Evolutionary conservation across 2,797 vertebrate species (phyloP), one percentile per base, ranked within the genome.

Genomic region (Hydrolagus colliei): DNA sequence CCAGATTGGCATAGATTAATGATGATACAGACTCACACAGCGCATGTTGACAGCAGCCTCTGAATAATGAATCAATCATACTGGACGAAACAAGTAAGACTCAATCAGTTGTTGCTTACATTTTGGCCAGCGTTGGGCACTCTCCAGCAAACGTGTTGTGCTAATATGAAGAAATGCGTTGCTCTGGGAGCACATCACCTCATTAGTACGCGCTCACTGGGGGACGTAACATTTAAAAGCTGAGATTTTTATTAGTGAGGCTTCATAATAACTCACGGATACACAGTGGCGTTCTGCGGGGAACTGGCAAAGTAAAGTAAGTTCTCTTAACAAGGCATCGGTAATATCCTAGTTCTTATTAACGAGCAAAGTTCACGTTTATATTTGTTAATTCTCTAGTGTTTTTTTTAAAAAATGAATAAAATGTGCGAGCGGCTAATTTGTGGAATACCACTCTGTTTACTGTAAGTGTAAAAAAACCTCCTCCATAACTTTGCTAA

Each of bases 381-480:
- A 84, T 84, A n/a, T 68, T 84, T 63, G 41, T 84, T 84, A 84
- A 84, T 84, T 84, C 79, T 67, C 52, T 11, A 52, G 79, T 52
- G 79, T 68, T 35, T 84, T 68, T 63, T 84, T 84, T 52, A 52
- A 82, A 82, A 82, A 67, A 82, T 82, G 67, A 68, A 84, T 52
- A 52, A 84, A 71, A 35, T 84, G 35, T 35, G 68, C 71, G 65
- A 84, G 79, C 10, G 7, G 79, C 52, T 84, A 52, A 84, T 84
- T 84, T 52, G 65, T 84, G 35, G 32, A 84, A 84, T 27, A 67
- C 67, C 6, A 68, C 9, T 35, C 27, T 20, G 9, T 52, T 52
- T 52, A 3, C 41, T 52, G 41, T 52, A 52, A 52, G 41, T 3
- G 41, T 52, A 52, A 27, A 27, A 27, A 27, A 6, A 52, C 41